These are phyloP conservation scores for Esox lucius DNA, from an alignment of 2,797 vertebrate genomes.

Conservation along the genomic window DNA sequence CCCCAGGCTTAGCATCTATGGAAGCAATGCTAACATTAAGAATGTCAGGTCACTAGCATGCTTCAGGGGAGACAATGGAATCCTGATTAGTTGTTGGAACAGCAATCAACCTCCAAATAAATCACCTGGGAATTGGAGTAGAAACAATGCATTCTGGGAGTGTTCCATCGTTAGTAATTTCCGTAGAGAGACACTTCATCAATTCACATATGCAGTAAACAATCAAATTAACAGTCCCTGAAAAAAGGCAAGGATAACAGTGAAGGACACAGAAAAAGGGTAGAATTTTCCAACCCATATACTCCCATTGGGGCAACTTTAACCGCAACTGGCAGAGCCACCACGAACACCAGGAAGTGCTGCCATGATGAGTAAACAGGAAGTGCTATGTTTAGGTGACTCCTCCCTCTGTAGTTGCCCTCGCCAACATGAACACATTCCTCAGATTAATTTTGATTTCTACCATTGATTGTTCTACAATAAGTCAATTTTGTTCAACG, in stretches of 20 bases:
- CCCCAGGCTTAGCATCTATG: background rate
- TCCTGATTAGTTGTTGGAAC: background rate
- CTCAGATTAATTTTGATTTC: slow-evolving; percentile 16
- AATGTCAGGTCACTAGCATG: background rate
- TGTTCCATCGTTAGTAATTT: slow-evolving; percentile 13
- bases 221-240: background rate
- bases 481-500: background rate
- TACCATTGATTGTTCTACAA: slow-evolving; percentile 8
- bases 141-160: slow-evolving; percentile 35
- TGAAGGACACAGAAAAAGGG: background rate
- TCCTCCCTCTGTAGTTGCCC: slow-evolving; percentile 14
- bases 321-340: background rate
- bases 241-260: background rate
- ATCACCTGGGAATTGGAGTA: slow-evolving; percentile 12
- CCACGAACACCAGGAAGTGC: background rate
- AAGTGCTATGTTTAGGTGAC: background rate
- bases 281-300: too few species aligned
- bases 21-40: background rate
- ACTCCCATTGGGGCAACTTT: background rate
- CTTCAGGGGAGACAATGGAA: background rate
- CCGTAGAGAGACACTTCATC: slow-evolving; percentile 3
- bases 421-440: slow-evolving; percentile 32
- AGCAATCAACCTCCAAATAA: background rate
- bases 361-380: background rate
- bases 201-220: background rate